Base-by-base conservation (phyloP, 2,797 vertebrate genomes). In the Spizella passerina region DNA sequence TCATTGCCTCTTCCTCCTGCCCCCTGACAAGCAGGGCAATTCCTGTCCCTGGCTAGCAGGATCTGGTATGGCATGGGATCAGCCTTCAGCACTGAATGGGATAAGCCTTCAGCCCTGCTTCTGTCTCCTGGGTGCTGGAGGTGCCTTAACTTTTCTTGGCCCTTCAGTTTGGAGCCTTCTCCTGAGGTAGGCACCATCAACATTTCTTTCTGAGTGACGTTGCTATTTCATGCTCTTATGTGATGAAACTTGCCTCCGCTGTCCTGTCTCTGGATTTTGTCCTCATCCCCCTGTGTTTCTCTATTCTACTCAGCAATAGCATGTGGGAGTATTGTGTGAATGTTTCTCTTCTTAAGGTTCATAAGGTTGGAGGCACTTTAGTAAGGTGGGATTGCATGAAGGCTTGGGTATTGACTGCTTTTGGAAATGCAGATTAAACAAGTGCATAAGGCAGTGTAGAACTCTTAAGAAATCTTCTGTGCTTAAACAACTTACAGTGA, bases 281-380 rank as follows among this genome's bases (percentile, higher is more conserved):
- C 30, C n/a, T 64, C 29, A n/a, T 72, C 6, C 61, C 27, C 6
- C 21, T 20, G 7, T 43, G 24, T 55, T 90, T 88, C 18, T 81
- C 32, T 14, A 16, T 49, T 43, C 14, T 9, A 8, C 20, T 66
- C 32, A 34, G 12, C 46, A 68, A 22, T 4, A 72, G 23, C 21
- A 6, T 1, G 7, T 72, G 19, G 5, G 18, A 17, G 1, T 30
- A 22, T 72, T 59, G 32, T 20, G 17, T 0, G 0, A 59, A 22
- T 0, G 0, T 65, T 55, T 91, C 47, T 63, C 22, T 50, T 61
- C 34, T 49, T 39, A 55, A 79, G 18, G 15, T n/a, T 59, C 6
- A 7, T 23, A 53, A 14, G 4, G 7, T 71, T 41, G 8, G 14
- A 71, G 38, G 27, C 2, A 8, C 16, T 71, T 78, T 3, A 13